Base-by-base conservation (phyloP, 2,797 vertebrate species). In the Heliangelus exortis region DNA sequence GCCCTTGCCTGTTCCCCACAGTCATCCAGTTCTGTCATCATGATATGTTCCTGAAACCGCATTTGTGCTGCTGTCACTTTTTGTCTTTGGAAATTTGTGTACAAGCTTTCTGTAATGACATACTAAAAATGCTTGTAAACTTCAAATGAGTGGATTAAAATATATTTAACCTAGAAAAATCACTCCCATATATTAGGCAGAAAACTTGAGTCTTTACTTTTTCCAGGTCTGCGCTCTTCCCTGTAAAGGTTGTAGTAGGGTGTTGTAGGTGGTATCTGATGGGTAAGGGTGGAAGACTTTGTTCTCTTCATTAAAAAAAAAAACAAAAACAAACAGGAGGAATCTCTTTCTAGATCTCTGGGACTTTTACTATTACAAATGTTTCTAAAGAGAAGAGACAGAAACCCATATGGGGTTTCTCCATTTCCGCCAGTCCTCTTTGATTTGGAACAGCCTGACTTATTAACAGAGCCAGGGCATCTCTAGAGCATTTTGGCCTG, bases 1-100 rank as follows among this genome's bases (percentile, higher is more conserved):
- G 91, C 92, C 83, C 59, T 96, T 89, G 92, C 84, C 91, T 92
- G 78, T 89, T 94, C 90, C 80, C 95, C 81, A 67, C 68, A 94
- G 89, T 86, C 92, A 92, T 71, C 62, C 54, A 96, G 74, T 58
- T 71, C 93, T 89, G 54, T 87, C 94, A 92, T 88, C 84, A 76
- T 85, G 78, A 61, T 81, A 78, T 33, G 59, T 73, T 96, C 67
- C 73, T 57, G 36, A 93, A 92, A 89, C n/a, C 59, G 68, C 65
- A 41, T 91, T 92, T 89, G 61, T 94, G 73, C 67, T 67, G 84
- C 75, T 91, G 94, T 91, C 85, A 66, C 29, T 86, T 91, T 89
- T 94, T 92, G 91, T 92, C 87, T 94, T 93, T 89, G 67, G 62
- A 80, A 86, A 85, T 89, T 59, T 20, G 53, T 43, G 21, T 65